These are phyloP conservation scores for Hydroisotoma schaefferi DNA, from an alignment of 2,888 invertebrate species.

Conservation along the genomic window DNA sequence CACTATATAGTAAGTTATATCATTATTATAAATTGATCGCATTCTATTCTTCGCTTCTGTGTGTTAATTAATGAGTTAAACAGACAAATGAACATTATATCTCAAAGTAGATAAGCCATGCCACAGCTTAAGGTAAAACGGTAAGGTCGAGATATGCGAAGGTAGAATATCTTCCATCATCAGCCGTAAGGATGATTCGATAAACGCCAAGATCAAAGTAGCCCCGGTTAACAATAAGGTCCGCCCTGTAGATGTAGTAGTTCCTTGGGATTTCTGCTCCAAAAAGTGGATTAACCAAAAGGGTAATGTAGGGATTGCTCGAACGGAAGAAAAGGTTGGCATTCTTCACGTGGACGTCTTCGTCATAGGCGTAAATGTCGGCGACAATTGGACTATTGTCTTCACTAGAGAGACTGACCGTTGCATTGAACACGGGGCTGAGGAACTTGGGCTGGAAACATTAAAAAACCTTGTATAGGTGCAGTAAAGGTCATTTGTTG, in stretches of 20 bases:
- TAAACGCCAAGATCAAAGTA: constrained; percentile 5
- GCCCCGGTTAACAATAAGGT: not conserved
- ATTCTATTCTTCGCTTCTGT: too few species aligned
- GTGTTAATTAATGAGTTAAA: too few species aligned
- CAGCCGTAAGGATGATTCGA: constrained; percentile 11
- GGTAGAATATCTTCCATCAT: constrained; percentile 9
- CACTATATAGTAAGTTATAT: too few species aligned
- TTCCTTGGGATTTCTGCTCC: not conserved
- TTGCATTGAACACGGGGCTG: not conserved
- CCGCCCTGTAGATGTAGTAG: not conserved
- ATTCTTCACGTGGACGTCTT: constrained; percentile 8
- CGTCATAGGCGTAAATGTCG: constrained; percentile 1
- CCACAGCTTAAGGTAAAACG: not conserved
- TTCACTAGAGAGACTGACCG: not conserved
- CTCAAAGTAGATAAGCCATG: too few species aligned
- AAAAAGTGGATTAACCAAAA: not conserved
- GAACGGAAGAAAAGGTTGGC: constrained; percentile 4
- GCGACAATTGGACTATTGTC: not conserved
- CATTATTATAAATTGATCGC: too few species aligned
- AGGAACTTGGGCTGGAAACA: constrained; percentile 2
- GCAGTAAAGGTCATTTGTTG: too few species aligned
- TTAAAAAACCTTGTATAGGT: too few species aligned
- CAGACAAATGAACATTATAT: too few species aligned
- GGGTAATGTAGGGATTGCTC: constrained; percentile 7
- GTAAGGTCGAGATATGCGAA: not conserved